Evolutionary conservation across 2,797 vertebrate genomes (phyloP), one percentile per base, ranked within the genome.

Genomic region (Kryptolebias ocellatus): DNA sequence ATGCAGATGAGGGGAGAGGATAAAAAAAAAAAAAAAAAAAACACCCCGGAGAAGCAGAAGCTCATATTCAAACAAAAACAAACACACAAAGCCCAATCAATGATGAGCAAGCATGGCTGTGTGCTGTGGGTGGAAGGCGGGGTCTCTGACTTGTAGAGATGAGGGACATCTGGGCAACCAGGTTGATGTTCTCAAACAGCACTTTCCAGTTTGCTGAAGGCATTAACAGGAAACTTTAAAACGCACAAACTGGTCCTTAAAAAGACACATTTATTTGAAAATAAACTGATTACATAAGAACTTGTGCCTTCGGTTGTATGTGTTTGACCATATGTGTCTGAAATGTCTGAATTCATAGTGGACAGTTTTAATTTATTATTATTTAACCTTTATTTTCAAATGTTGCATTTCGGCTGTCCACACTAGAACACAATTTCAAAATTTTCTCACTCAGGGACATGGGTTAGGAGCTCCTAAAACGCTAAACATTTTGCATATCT

Each of bases 31-130:
- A n/a, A 60, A 80, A 77, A 50, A 71, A 80, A 59, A 31, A 16
- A 61, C 81, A 76, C 65, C 59, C 52, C 47, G 65, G 78, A 59
- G 65, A 51, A 70, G 78, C 39, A 49, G 72, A 67, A 87, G 84
- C 86, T 90, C 60, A 74, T 78, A 81, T 86, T 86, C 82, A 87
- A 83, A 89, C 76, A 85, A 83, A 88, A 84, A 86, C 83, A 89
- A 85, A 88, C 80, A 87, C 64, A 83, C 80, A 85, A 77, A 81
- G 80, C 83, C 82, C 75, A 79, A 89, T 90, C 86, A 86, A 86
- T 90, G 83, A 79, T 76, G 83, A 88, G 83, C 80, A 76, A 88
- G 83, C 82, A 70, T 72, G 29, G 64, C 60, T 77, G 60, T 72
- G 71, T 71, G 74, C 78, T 76, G 81, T 78, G 83, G 85, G 83